These are phyloP conservation scores for Drosophila acutilabella DNA, from an alignment of 2,888 invertebrate genomes.

Conservation along the genomic window DNA sequence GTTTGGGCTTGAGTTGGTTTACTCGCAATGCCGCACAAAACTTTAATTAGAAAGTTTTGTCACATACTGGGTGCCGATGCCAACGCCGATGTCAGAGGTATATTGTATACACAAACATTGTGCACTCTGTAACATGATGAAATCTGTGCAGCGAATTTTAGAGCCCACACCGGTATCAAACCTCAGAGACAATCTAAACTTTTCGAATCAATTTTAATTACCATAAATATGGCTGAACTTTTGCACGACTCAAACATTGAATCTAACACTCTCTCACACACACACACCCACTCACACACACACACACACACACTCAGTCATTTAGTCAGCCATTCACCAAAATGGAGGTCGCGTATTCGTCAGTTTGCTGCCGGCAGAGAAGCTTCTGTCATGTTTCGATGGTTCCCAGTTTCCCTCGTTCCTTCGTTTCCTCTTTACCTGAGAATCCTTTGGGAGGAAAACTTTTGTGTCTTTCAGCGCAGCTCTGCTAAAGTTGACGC, in stretches of 20 bases:
- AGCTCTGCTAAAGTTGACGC: conserved; percentile 35
- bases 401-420: background rate
- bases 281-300: conserved; percentile 17
- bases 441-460: conserved; percentile 34
- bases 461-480: conserved; percentile 52
- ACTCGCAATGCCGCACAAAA: conserved; percentile 56
- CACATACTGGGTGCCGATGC: conserved; percentile 68
- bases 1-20: conserved; percentile 23
- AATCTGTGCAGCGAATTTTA: conserved; percentile 46
- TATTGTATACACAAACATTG: conserved; percentile 7
- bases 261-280: background rate
- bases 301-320: conserved; percentile 45
- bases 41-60: conserved; percentile 81
- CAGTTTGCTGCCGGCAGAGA: conserved; percentile 53
- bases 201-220: conserved; percentile 83
- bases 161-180: conserved; percentile 57
- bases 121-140: conserved; percentile 48
- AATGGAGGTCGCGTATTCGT: conserved; percentile 57
- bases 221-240: conserved; percentile 78
- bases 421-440: background rate
- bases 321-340: conserved; percentile 26
- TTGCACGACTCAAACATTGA: conserved; percentile 43
- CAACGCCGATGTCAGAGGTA: conserved; percentile 29
- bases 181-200: conserved; percentile 80
- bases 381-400: conserved; percentile 5